These are phyloP conservation scores for Drosophila varians DNA, from an alignment of 1,140 invertebrate genomes.

Conservation along the genomic window DNA sequence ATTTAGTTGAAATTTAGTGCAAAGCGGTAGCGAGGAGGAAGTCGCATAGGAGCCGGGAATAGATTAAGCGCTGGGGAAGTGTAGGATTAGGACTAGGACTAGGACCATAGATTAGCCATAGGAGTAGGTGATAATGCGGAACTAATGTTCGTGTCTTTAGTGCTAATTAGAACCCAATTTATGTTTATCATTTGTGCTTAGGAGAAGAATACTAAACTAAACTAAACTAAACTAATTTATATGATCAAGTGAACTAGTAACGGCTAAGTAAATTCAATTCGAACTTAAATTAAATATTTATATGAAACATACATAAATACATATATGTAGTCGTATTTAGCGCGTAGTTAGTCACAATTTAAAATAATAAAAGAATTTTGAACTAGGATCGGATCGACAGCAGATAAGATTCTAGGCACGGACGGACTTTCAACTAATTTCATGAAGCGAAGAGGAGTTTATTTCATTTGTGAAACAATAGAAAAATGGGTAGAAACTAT, in stretches of 20 bases:
- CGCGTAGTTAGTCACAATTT: constrained; percentile 79
- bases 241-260: constrained; percentile 32
- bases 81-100: constrained; percentile 5
- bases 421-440: constrained; percentile 4
- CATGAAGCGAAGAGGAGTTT: constrained; percentile 7
- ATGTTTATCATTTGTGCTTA: constrained; percentile 42
- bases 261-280: constrained; percentile 49
- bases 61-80: constrained; percentile 10
- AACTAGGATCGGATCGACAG: constrained; percentile 17
- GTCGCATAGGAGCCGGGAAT: neutral
- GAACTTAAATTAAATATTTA: constrained; percentile 60
- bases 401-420: neutral
- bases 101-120: constrained; percentile 3
- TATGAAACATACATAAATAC: constrained; percentile 6
- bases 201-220: constrained; percentile 33
- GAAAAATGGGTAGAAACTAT: neutral
- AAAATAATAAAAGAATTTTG: constrained; percentile 75
- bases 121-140: constrained; percentile 17
- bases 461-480: constrained; percentile 1
- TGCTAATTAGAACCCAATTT: constrained; percentile 59
- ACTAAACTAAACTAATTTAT: constrained; percentile 37
- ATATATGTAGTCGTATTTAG: constrained; percentile 51
- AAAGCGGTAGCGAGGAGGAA: constrained; percentile 23
- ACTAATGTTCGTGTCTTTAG: constrained; percentile 43
- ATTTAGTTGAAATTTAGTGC: constrained; percentile 80